Conservation (phyloP, 2,113 vertebrate species). For the Amphilophus citrinellus region DNA sequence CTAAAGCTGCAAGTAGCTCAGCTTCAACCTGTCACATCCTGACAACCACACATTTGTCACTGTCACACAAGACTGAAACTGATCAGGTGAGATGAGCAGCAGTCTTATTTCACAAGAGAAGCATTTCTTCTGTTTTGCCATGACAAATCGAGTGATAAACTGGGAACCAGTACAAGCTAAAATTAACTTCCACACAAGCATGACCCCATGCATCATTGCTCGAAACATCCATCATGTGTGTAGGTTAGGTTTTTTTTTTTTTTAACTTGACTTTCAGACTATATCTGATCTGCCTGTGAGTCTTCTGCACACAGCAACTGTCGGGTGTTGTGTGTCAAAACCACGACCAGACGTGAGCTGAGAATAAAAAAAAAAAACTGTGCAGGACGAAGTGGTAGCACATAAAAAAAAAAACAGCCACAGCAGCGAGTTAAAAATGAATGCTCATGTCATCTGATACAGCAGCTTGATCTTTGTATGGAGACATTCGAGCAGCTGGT, state of each 20-base stretch:
- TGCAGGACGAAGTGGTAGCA: neutral
- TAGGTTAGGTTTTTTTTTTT: neutral
- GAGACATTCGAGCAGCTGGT: neutral
- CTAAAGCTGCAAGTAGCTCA: neutral
- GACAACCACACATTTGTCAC: neutral
- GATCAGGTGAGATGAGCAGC: neutral
- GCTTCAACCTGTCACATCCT: neutral
- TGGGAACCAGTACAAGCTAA: neutral
- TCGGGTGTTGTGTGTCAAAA: constrained; percentile 16
- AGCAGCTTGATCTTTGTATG: neutral
- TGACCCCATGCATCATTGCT: neutral
- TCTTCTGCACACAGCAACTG: neutral
- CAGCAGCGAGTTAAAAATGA: constrained; percentile 38
- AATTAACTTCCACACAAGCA: neutral
- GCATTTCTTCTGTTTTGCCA: neutral
- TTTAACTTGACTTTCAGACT: neutral
- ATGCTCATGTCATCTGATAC: constrained; percentile 39
- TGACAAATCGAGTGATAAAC: neutral
- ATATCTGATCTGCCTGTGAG: neutral
- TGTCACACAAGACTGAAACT: neutral
- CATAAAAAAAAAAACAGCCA: neutral
- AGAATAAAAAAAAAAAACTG: neutral
- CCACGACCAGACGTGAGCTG: neutral
- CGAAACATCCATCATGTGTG: neutral
- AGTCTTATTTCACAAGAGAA: neutral